Evolutionary conservation across 2,888 invertebrate genomes (phyloP).

Genomic region (Dryobota labecula): DNA sequence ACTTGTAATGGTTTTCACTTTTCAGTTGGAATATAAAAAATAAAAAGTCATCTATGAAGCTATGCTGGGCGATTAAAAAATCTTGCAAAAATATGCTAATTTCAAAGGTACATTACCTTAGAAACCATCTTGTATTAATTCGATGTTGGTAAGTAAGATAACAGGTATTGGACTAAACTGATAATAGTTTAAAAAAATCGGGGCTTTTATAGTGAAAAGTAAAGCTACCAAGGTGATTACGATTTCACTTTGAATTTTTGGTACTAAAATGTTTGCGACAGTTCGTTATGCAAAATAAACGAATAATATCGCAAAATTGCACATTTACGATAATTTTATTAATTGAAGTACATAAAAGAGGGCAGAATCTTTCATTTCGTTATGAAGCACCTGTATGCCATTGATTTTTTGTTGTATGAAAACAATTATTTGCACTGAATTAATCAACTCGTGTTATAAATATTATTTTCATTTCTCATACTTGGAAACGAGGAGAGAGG

Average conservation of each 20-base stretch:
- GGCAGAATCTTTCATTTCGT: slow-evolving; percentile 1
- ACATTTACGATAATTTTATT: slow-evolving; percentile 14
- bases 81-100: neutral
- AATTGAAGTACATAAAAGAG: neutral
- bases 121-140: slow-evolving; percentile 36
- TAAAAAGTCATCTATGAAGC: neutral
- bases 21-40: neutral
- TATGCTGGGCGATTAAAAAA: neutral
- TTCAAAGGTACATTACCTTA: slow-evolving; percentile 18
- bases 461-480: too few species aligned
- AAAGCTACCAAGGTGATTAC: slow-evolving; percentile 52
- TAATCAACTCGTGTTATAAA: too few species aligned
- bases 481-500: too few species aligned
- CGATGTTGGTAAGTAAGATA: slow-evolving; percentile 7
- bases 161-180: slow-evolving; percentile 51
- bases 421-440: neutral
- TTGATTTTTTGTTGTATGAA: neutral
- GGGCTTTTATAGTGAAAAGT: slow-evolving; percentile 53
- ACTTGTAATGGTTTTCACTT: neutral
- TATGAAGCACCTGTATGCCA: neutral
- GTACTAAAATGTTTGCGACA: slow-evolving; percentile 53
- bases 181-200: slow-evolving; percentile 46
- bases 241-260: slow-evolving; percentile 54
- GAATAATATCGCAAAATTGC: slow-evolving; percentile 34
- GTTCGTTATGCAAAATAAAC: slow-evolving; percentile 40